phyloP scores from a whole-genome alignment of 2,113 vertebrate species.

The Triplophysa rosa region DNA sequence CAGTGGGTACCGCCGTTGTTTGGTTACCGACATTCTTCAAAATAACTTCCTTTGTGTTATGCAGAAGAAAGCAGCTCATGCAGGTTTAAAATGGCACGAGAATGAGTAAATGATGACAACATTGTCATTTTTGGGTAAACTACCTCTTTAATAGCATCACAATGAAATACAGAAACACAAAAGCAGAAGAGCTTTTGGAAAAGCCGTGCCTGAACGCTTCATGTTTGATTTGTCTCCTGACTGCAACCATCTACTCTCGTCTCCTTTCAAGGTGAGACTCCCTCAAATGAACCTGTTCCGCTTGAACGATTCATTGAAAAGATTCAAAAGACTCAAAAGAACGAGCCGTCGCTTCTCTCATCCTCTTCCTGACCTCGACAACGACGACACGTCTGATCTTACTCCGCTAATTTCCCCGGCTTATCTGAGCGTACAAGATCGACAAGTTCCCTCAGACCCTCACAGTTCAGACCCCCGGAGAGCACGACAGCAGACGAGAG shows the following conservation, averaged over 20 bases:
- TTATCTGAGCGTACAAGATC: conserved; percentile 71
- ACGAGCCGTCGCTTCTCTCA: not conserved
- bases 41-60: no score
- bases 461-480: conserved; percentile 57
- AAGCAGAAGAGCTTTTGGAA: no score
- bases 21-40: no score
- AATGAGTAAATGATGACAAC: no score
- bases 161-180: no score
- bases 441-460: conserved; percentile 64
- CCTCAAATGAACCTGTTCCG: not conserved
- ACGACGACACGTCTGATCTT: conserved; percentile 61
- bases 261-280: not conserved
- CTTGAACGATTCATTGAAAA: not conserved
- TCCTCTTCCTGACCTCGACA: conserved; percentile 46
- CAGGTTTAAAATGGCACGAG: no score
- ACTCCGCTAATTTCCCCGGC: conserved; percentile 68
- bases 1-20: no score
- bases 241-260: not conserved
- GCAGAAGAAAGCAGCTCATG: no score
- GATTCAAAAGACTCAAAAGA: not conserved
- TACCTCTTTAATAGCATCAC: no score
- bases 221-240: no score
- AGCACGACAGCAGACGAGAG: not conserved
- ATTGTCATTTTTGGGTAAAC: no score
- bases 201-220: no score